phyloP scores from a whole-genome alignment of 2,888 invertebrate genomes.

The Hirtodrosophila confusa region DNA sequence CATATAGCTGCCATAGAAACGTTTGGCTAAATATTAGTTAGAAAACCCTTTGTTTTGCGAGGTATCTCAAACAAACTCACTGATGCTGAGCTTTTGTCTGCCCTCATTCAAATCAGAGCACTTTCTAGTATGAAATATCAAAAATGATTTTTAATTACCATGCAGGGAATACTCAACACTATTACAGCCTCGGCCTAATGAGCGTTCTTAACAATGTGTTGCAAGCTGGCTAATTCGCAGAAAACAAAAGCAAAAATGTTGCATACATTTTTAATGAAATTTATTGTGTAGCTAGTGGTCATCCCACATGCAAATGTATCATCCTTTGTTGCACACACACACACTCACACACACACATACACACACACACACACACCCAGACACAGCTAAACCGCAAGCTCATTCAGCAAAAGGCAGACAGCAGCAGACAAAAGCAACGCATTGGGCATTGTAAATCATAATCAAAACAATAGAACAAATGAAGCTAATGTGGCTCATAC shows the following conservation, averaged over 20 bases:
- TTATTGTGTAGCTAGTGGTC: conserved; percentile 59
- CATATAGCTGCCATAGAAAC: too few relatives aligned
- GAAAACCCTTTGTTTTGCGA: too few relatives aligned
- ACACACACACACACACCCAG: conserved; percentile 5
- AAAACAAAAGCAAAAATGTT: conserved; percentile 38
- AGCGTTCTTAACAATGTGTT: conserved; percentile 51
- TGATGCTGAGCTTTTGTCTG: too few relatives aligned
- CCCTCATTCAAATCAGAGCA: too few relatives aligned
- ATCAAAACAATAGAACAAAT: conserved; percentile 82
- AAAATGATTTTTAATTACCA: conserved; percentile 28
- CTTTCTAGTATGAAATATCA: neutral
- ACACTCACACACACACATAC: conserved; percentile 4
- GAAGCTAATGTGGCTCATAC: conserved; percentile 74
- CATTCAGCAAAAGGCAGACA: conserved; percentile 56
- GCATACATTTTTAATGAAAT: conserved; percentile 65
- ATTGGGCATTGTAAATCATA: conserved; percentile 81
- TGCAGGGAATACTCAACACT: conserved; percentile 2
- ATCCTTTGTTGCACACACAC: conserved; percentile 35
- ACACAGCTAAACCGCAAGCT: conserved; percentile 50
- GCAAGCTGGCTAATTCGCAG: conserved; percentile 31
- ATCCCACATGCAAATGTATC: conserved; percentile 59
- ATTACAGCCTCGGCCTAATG: conserved; percentile 50
- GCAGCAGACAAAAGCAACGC: conserved; percentile 69
- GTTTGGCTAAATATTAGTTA: too few relatives aligned
- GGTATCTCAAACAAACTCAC: too few relatives aligned